phyloP scores from a whole-genome alignment of 2,113 vertebrate species.

The Leptobrachium ailaonicum region DNA sequence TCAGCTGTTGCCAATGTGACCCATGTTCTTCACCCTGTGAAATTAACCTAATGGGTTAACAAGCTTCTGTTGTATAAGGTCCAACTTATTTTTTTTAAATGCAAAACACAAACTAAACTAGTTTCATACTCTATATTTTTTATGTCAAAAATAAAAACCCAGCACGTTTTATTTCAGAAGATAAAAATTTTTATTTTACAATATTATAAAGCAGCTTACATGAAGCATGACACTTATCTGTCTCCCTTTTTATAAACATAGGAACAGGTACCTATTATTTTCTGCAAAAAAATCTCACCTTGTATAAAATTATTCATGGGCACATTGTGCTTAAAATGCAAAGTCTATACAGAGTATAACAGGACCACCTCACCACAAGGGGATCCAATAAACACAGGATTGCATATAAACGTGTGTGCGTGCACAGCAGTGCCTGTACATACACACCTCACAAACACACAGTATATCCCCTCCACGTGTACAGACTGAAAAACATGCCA shows the following conservation, averaged over 20 bases:
- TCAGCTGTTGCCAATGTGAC: no score
- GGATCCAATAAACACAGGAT: conserved; percentile 92
- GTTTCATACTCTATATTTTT: no score
- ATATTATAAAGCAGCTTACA: conserved; percentile 89
- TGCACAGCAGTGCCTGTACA: conserved; percentile 21
- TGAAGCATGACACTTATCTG: conserved; percentile 81
- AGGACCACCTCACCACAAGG: conserved; percentile 68
- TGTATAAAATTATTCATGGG: conserved; percentile 89
- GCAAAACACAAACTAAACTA: no score
- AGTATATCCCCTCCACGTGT: conserved; percentile 68
- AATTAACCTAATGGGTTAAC: no score
- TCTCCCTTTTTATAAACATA: conserved; percentile 84
- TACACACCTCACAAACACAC: conserved; percentile 65
- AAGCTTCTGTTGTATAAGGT: no score
- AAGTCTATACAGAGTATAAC: conserved; percentile 84
- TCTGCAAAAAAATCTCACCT: conserved; percentile 69
- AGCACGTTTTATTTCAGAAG: conserved; percentile 47
- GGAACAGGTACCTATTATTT: conserved; percentile 62
- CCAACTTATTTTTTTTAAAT: no score
- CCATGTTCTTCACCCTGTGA: no score
- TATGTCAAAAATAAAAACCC: no score
- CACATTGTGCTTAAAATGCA: conserved; percentile 96
- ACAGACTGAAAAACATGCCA: conserved; percentile 46
- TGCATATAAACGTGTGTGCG: conserved; percentile 82
- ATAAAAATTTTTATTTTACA: conserved; percentile 88